Evolutionary conservation across 2,797 vertebrate species (phyloP).

Genomic region (Gallinago stenura): DNA sequence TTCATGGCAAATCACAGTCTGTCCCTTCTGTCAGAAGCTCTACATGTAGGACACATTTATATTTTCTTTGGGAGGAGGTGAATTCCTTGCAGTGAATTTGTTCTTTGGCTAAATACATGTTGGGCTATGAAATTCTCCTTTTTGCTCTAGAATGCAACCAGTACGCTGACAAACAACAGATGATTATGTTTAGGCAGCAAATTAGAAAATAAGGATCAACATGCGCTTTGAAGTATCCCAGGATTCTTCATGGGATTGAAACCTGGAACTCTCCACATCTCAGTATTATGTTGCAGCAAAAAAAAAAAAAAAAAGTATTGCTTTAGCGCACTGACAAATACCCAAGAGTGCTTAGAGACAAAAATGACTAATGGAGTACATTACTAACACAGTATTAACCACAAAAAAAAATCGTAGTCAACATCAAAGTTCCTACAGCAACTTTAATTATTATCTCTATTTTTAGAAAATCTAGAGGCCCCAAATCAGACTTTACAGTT

Average conservation of each 20-base stretch:
- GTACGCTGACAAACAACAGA: neutral
- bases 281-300: neutral
- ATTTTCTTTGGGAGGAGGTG: neutral
- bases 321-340: neutral
- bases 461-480: neutral
- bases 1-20: neutral
- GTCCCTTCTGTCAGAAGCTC: neutral
- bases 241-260: neutral
- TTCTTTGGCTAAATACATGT: neutral
- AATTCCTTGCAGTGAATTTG: neutral
- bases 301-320: neutral
- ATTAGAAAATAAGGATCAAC: conserved; percentile 3
- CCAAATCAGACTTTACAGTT: neutral
- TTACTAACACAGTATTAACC: neutral
- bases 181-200: conserved; percentile 2
- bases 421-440: neutral
- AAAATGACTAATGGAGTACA: neutral
- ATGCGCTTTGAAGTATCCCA: neutral
- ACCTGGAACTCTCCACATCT: neutral
- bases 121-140: neutral
- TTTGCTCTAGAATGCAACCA: neutral
- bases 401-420: neutral
- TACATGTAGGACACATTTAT: neutral
- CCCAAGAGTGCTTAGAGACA: neutral
- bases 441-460: neutral